These are phyloP conservation scores for Progne subis DNA, from an alignment of 2,113 vertebrate genomes.

Conservation along the genomic window DNA sequence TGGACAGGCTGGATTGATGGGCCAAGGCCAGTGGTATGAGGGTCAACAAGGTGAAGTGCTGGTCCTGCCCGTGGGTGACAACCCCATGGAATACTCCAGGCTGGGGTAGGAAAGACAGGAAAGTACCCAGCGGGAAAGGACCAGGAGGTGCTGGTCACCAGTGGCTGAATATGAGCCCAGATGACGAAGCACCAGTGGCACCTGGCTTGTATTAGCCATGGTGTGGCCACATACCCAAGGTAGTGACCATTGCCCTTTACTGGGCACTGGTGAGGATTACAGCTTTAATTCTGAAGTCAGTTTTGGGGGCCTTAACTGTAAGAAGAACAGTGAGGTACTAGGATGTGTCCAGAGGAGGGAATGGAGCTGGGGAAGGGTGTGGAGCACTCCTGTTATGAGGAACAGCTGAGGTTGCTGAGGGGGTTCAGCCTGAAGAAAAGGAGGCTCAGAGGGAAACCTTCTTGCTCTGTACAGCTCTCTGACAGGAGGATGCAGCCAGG, in stretches of 20 bases:
- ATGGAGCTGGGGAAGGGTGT: background rate
- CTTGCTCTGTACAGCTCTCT: background rate
- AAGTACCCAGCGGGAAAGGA: rapidly evolving
- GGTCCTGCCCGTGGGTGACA: rapidly evolving
- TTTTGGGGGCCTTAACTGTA: background rate
- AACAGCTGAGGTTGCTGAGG: background rate
- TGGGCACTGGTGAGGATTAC: background rate
- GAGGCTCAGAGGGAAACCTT: background rate
- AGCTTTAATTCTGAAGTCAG: background rate
- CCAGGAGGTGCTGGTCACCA: background rate
- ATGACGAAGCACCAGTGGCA: background rate
- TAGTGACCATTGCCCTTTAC: background rate
- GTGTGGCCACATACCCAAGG: background rate
- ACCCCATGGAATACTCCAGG: background rate
- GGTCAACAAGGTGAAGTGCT: background rate
- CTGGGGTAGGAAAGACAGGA: background rate
- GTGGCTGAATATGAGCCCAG: background rate
- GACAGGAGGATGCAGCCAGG: background rate
- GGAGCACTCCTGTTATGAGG: background rate
- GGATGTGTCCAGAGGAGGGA: background rate
- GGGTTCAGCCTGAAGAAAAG: background rate
- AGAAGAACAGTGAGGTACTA: background rate
- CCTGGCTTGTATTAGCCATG: background rate
- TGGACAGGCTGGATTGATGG: background rate
- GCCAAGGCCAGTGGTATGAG: background rate